Percentiles rank a stretch among this genome's conserved stretches.
These are phyloP conservation scores for Chloebia gouldiae DNA, from an alignment of 2,113 vertebrate genomes.

Conservation along the genomic window DNA sequence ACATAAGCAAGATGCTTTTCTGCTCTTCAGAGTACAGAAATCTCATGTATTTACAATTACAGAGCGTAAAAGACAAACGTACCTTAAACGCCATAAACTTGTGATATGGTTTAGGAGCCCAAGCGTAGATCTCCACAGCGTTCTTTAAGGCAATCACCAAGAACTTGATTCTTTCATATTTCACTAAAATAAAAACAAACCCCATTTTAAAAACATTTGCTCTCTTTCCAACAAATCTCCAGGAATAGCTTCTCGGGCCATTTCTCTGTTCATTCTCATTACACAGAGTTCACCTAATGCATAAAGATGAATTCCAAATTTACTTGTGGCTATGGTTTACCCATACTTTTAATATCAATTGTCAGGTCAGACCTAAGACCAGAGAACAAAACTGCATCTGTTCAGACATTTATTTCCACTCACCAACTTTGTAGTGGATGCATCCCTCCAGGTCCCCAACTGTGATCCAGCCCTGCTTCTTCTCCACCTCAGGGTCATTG, in stretches of 20 bases:
- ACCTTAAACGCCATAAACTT: conserved; percentile 99
- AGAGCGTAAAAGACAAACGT: conserved; percentile 11
- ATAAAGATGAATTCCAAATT: neutral
- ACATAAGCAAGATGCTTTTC: neutral
- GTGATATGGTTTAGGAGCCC: conserved; percentile 99
- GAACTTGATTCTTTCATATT: conserved; percentile 99
- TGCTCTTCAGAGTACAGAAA: neutral
- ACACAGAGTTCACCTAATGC: neutral
- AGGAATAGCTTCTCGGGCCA: neutral
- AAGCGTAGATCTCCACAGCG: conserved; percentile 97
- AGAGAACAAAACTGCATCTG: neutral
- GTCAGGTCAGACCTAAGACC: neutral
- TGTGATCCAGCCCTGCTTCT: conserved; percentile 98
- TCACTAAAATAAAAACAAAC: conserved; percentile 81
- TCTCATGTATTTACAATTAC: neutral
- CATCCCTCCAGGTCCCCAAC: conserved; percentile 97
- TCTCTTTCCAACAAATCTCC: neutral
- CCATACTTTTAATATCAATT: neutral
- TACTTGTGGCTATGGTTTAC: neutral
- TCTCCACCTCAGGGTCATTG: conserved; percentile 98
- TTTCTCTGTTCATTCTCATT: neutral
- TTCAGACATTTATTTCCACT: conserved; percentile 22
- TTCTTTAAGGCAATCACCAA: conserved; percentile 98
- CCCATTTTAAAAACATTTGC: neutral
- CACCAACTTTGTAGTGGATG: conserved; percentile 99